phyloP scores from a whole-genome alignment of 2,113 vertebrate species.

The Python bivittatus region DNA sequence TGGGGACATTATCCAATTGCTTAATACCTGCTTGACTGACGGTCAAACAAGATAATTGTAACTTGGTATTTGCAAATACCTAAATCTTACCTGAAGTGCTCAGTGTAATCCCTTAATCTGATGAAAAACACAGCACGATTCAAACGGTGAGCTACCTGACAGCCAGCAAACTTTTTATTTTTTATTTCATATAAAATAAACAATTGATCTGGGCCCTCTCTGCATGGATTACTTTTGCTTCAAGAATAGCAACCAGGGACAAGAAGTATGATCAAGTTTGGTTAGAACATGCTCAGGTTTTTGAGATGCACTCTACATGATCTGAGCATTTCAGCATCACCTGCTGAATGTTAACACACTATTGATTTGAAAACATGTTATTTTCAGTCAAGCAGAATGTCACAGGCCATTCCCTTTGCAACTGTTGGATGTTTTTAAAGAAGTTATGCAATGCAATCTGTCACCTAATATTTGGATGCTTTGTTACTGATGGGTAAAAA shows the following conservation, averaged over 20 bases:
- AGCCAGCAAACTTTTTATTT: conserved; percentile 56
- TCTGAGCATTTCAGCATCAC: not conserved
- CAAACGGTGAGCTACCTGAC: conserved; percentile 48
- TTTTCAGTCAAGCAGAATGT: not conserved
- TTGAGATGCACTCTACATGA: not conserved
- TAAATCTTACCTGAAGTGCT: conserved; percentile 57
- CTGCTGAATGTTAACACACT: not conserved
- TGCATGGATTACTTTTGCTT: conserved; percentile 34
- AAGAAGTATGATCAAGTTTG: not conserved
- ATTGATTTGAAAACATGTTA: not conserved
- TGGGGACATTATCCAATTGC: conserved; percentile 58
- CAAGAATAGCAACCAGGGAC: conserved; percentile 22
- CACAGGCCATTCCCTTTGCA: not conserved
- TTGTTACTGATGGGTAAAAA: not conserved
- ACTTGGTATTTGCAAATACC: conserved; percentile 53
- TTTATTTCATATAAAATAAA: conserved; percentile 60
- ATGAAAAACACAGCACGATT: conserved; percentile 55
- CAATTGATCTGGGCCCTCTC: conserved; percentile 56
- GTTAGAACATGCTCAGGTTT: conserved; percentile 13
- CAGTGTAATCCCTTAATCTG: conserved; percentile 56
- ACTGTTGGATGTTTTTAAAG: not conserved
- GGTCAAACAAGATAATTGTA: conserved; percentile 51
- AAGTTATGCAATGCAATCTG: not conserved
- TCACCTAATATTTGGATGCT: not conserved
- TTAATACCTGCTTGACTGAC: conserved; percentile 54